phyloP scores from a whole-genome alignment of 2,113 vertebrate genomes.

The Zonotrichia leucophrys region DNA sequence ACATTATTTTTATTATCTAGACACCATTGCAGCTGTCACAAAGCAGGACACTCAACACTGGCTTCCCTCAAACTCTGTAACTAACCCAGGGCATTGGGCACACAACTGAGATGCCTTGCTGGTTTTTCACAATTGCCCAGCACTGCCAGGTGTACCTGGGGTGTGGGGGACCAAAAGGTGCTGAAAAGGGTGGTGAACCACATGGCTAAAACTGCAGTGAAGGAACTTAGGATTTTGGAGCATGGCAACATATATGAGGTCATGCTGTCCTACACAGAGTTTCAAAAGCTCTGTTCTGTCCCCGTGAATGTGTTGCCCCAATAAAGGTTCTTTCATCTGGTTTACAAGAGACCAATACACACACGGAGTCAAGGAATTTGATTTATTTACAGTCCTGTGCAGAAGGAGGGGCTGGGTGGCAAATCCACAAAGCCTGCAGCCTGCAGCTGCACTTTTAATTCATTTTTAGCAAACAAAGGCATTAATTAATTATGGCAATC shows the following conservation, averaged over 20 bases:
- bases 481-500: not conserved
- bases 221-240: not conserved
- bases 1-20: too few relatives aligned
- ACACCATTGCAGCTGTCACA: not conserved
- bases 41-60: not conserved
- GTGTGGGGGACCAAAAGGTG: not conserved
- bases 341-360: not conserved
- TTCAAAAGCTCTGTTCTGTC: not conserved
- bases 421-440: not conserved
- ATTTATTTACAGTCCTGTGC: not conserved
- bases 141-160: not conserved
- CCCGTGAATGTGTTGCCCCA: not conserved
- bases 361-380: not conserved
- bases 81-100: accelerated
- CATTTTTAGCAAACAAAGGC: not conserved
- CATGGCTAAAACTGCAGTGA: not conserved
- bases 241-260: accelerated
- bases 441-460: not conserved
- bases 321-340: not conserved
- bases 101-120: not conserved
- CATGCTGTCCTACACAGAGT: not conserved
- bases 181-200: not conserved
- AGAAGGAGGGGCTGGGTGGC: not conserved
- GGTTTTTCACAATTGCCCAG: not conserved
- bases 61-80: not conserved